Percentiles rank a stretch among this genome's conserved stretches.
Conservation (phyloP, 2,888 invertebrate genomes). For the Parnassius orleans region DNA sequence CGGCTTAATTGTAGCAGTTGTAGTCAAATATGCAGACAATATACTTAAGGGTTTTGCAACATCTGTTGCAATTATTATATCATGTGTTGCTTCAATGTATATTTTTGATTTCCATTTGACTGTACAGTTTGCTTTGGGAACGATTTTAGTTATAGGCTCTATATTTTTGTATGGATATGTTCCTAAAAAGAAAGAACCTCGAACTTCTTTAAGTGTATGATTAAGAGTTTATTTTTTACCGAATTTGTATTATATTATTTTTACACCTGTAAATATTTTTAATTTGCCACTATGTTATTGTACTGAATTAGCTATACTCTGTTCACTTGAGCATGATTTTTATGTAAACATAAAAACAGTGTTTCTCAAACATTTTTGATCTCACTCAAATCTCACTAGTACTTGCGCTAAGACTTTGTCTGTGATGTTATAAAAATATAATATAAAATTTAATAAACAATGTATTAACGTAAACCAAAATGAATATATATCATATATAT, state of each 20-base stretch:
- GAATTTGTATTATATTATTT: slow-evolving; percentile 11
- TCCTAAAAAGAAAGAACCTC: slow-evolving; percentile 76
- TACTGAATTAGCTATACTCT: slow-evolving; percentile 13
- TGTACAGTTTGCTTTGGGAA: slow-evolving; percentile 92
- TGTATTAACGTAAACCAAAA: no score
- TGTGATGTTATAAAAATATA: no score
- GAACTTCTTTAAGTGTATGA: slow-evolving; percentile 65
- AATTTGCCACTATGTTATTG: slow-evolving; percentile 9
- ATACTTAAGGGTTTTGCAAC: slow-evolving; percentile 99
- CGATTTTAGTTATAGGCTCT: slow-evolving; percentile 93
- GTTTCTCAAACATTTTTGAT: no score
- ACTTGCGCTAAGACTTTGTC: no score
- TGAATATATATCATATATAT: no score
- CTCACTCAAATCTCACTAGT: no score
- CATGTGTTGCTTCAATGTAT: slow-evolving; percentile 96
- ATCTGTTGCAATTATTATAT: slow-evolving; percentile 97
- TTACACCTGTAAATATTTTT: slow-evolving; percentile 21
- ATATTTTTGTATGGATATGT: slow-evolving; percentile 96
- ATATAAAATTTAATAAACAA: no score
- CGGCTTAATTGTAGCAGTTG: slow-evolving; percentile 97
- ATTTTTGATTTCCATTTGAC: slow-evolving; percentile 94
- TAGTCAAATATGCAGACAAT: slow-evolving; percentile 99
- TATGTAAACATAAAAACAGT: no score
- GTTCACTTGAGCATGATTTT: no score
- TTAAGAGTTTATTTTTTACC: slow-evolving; percentile 23